Evolutionary conservation across 2,113 vertebrate species (phyloP).

Genomic region (Microcebus jonahi): DNA sequence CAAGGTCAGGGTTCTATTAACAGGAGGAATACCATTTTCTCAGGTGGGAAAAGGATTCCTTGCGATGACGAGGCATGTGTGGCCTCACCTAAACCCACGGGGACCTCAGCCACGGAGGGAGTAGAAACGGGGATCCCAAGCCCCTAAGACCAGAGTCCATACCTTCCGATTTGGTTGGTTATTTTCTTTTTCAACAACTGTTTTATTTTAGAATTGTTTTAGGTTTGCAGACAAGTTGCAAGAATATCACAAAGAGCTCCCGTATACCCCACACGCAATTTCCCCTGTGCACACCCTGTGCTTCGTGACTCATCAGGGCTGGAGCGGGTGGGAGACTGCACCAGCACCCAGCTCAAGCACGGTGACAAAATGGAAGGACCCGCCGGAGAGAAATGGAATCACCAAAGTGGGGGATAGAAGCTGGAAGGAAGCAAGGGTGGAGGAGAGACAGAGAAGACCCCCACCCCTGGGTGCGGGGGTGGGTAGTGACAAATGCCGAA

Average conservation of each 20-base stretch:
- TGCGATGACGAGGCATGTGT: not conserved
- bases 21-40: constrained; percentile 46
- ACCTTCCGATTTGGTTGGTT: not conserved
- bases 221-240: not conserved
- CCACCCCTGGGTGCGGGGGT: too few relatives aligned
- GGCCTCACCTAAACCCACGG: not conserved
- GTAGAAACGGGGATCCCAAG: not conserved
- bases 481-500: not conserved
- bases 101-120: not conserved
- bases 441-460: not conserved
- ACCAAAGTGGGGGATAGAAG: not conserved
- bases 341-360: not conserved
- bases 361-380: not conserved
- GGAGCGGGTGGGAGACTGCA: not conserved
- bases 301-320: not conserved
- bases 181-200: not conserved
- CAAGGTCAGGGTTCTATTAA: constrained; percentile 3
- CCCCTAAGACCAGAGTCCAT: not conserved
- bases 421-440: not conserved
- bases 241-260: not conserved
- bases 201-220: not conserved
- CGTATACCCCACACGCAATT: too few relatives aligned
- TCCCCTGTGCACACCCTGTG: not conserved
- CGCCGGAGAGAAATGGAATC: not conserved
- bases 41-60: not conserved